Conservation (phyloP, 2,797 vertebrate species). For the Staurois parvus region DNA sequence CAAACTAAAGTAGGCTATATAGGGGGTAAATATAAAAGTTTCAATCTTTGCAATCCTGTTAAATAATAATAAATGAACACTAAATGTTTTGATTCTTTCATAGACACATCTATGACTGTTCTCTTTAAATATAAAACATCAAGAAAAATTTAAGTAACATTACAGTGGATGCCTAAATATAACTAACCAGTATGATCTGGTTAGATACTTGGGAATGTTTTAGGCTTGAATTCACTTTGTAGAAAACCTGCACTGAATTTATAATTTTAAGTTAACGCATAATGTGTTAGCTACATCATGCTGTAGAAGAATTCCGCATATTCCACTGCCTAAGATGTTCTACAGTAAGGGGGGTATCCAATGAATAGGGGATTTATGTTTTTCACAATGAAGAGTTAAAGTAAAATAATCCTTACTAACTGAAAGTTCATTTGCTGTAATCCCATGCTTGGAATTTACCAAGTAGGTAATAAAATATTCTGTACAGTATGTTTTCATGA, state of each 20-base stretch:
- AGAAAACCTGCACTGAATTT: background rate
- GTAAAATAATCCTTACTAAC: conserved; percentile 34
- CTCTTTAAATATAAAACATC: too few species aligned
- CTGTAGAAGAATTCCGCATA: conserved; percentile 35
- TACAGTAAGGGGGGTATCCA: background rate
- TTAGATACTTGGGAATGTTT: background rate
- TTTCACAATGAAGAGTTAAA: conserved; percentile 26
- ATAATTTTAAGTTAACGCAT: background rate
- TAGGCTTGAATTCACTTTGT: background rate
- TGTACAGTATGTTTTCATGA: conserved; percentile 24
- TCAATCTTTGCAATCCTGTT: too few species aligned
- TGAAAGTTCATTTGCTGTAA: conserved; percentile 36
- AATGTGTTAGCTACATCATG: background rate
- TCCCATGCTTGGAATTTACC: conserved; percentile 40
- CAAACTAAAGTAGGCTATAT: too few species aligned
- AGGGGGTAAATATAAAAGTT: too few species aligned
- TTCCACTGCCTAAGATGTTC: conserved; percentile 1
- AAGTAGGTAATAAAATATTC: conserved; percentile 37
- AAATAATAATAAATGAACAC: too few species aligned
- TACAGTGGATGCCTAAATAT: background rate
- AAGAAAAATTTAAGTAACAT: background rate
- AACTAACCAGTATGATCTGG: background rate
- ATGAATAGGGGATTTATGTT: conserved; percentile 32
- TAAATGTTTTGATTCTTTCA: too few species aligned
- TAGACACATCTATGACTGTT: too few species aligned